phyloP scores from a whole-genome alignment of 2,113 vertebrate species.

The Ameiurus melas region DNA sequence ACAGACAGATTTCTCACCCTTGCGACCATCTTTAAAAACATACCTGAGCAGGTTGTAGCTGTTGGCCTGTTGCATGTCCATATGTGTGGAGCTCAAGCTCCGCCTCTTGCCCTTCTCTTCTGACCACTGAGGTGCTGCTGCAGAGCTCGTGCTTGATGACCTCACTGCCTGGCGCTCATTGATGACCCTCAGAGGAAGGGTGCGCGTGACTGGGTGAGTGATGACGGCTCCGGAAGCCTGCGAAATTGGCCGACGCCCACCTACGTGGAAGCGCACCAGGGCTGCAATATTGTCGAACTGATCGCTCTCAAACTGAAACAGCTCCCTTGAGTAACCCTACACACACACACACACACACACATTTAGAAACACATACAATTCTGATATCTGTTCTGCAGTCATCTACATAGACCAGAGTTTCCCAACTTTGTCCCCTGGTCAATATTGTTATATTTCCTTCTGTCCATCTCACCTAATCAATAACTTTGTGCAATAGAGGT shows the following conservation, averaged over 20 bases:
- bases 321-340: slow-evolving; percentile 76
- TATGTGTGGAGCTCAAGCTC: slow-evolving; percentile 66
- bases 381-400: neutral
- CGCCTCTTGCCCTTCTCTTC: slow-evolving; percentile 65
- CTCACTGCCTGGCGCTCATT: slow-evolving; percentile 58
- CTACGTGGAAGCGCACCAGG: slow-evolving; percentile 79
- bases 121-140: neutral
- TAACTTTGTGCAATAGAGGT: neutral
- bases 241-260: slow-evolving; percentile 73
- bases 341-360: slow-evolving; percentile 9
- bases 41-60: slow-evolving; percentile 66
- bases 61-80: slow-evolving; percentile 41
- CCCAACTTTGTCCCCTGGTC: neutral
- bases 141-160: slow-evolving; percentile 23
- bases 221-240: slow-evolving; percentile 78
- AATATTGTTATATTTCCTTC: neutral
- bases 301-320: slow-evolving; percentile 88
- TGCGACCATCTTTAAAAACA: neutral
- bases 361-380: neutral
- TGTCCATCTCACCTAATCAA: neutral
- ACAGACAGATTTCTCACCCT: slow-evolving; percentile 7
- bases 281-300: slow-evolving; percentile 81
- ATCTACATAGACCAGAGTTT: neutral
- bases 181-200: slow-evolving; percentile 73
- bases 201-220: slow-evolving; percentile 75